Evolutionary conservation across 2,888 invertebrate genomes (phyloP), one percentile per base, ranked within the genome.

Genomic region (Chalcis sispes): DNA sequence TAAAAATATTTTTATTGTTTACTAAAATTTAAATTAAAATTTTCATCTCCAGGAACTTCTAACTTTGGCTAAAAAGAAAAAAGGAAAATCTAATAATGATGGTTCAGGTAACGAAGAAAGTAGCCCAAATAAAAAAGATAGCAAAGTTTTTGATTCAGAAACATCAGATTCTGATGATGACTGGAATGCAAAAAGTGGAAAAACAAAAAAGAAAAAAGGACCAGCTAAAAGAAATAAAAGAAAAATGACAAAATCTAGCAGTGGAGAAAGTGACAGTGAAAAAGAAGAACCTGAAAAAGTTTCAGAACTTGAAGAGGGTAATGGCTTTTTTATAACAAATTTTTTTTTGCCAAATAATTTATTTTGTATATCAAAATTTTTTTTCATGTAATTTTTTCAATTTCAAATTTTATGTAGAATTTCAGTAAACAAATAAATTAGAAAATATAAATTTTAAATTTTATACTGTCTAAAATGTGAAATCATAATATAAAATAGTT

Each of bases 291-390:
- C 58, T 52, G 96, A 96, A 88, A 96, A 96, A 91, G 96, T 94
- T 92, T 74, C 84, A 48, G 96, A 96, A 84, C 94, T 94, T 0
- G 96, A 96, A 88, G 96, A 96, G 91, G 96, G 94, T 92, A 62
- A 81, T 79, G 36, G 70, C 66, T 74, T 7, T 59, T 67, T 42
- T 36, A 20, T 56, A 65, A 66, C n/a, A 0, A 52, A 54, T 7
- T 46, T 36, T n/a, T n/a, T n/a, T 4, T 1, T 54, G 48, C 5
- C 20, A 20, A 36, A 10, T 56, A 25, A 8, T 13, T 1, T 23
- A 52, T 23, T 7, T 52, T 52, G 23, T 20, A 23, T 52, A 18
- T 7, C 8, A 8, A 23, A 42, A 20, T 65, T 52, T 58, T 54
- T 10, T 52, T 20, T 27, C 0, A 56, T 7, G n/a, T 25, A 2